These are phyloP conservation scores for Rhea pennata DNA, from an alignment of 2,113 vertebrate species.

Conservation along the genomic window DNA sequence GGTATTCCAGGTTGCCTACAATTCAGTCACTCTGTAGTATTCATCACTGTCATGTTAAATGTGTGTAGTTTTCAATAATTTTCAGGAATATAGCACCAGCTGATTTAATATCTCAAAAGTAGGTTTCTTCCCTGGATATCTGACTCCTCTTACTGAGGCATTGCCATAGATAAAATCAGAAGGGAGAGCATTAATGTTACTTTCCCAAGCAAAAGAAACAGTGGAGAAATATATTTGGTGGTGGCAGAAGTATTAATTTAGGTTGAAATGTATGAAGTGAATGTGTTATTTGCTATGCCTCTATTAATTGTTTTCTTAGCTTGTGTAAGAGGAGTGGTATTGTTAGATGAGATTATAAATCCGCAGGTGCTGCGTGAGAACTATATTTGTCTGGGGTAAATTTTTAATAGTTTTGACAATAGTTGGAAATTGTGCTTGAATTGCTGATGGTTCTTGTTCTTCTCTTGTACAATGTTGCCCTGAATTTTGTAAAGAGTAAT, in stretches of 20 bases:
- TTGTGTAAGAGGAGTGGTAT: background rate
- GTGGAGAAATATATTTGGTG: background rate
- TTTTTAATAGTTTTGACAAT: background rate
- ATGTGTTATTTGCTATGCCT: background rate
- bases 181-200: background rate
- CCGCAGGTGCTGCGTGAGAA: background rate
- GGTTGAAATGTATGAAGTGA: background rate
- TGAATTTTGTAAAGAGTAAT: conserved; percentile 35
- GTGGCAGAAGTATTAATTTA: background rate
- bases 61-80: background rate
- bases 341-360: background rate
- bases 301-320: background rate
- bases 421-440: background rate
- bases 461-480: background rate
- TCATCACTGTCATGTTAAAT: background rate
- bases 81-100: background rate
- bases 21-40: background rate
- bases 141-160: background rate
- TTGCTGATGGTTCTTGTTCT: background rate
- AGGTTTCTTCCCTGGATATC: background rate
- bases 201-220: background rate
- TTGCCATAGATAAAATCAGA: background rate
- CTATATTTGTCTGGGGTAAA: background rate
- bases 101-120: background rate
- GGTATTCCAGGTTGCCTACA: background rate